Conservation (phyloP, 2,888 invertebrate species). For the Poecilobothrus nobilitatus region DNA sequence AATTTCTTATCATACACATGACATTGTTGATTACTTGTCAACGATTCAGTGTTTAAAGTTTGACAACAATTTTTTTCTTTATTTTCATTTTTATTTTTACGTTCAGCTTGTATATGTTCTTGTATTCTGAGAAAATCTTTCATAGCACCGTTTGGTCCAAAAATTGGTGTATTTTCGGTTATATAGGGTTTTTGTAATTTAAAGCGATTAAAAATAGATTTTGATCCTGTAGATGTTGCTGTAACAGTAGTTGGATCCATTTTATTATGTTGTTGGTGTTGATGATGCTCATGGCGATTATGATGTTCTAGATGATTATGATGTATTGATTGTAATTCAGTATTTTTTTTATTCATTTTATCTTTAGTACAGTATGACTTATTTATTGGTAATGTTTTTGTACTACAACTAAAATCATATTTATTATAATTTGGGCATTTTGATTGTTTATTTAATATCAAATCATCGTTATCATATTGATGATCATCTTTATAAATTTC, state of each 20-base stretch:
- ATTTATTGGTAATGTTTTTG: no score
- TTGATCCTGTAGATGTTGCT: constrained; percentile 22
- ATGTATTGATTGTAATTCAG: not conserved
- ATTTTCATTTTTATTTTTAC: not conserved
- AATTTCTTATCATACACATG: constrained; percentile 27
- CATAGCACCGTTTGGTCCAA: constrained; percentile 7
- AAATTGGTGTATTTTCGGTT: constrained; percentile 8
- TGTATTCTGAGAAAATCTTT: constrained; percentile 8
- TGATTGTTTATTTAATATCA: not conserved
- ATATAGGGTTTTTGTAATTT: not conserved
- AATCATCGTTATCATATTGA: not conserved
- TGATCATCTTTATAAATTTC: not conserved
- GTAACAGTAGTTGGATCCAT: constrained; percentile 3
- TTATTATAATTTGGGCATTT: not conserved
- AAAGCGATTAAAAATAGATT: constrained; percentile 12
- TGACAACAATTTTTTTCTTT: not conserved
- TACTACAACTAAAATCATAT: not conserved
- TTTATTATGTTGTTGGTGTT: constrained; percentile 11
- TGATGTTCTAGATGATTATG: not conserved
- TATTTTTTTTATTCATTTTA: not conserved
- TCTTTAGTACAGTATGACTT: not conserved
- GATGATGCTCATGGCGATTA: not conserved
- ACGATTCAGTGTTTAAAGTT: constrained; percentile 33
- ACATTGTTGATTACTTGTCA: constrained; percentile 43
- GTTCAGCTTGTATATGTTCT: constrained; percentile 1